Evolutionary conservation across 2,113 vertebrate species (phyloP), one percentile per base, ranked within the genome.

Genomic region (Engystomops pustulosus): DNA sequence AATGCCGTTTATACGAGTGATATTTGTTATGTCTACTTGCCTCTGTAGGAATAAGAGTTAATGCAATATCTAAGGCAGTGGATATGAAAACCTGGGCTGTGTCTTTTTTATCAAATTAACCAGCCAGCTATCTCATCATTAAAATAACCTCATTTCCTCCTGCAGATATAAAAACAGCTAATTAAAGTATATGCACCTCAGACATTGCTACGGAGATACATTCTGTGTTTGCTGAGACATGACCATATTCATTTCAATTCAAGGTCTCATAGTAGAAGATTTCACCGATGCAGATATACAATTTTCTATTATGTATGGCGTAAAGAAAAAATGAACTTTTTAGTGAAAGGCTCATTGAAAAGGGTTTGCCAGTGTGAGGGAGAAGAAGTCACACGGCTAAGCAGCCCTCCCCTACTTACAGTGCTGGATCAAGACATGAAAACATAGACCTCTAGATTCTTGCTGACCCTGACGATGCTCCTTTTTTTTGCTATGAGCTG

Each of bases 81-180:
- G 20, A 34, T 27, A 69, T 30, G n/a, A 72, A 82, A 82, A 55
- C 20, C 23, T 47, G 34, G 14, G 30, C 14, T 55, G 6, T 27
- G 11, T 75, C 81, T 34, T n/a, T 18, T 49, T 72, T 45, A 74
- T 74, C 51, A 75, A n/a, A 74, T 74, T 62, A 83, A n/a, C 67
- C 47, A 81, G 17, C 9, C 53, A 74, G 34, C 67, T 25, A 75
- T 34, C 34, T 38, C 67, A 41, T 58, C 32, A 58, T 81, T 74
- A 74, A 83, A 62, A 58, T 8, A 44, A 14, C 25, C 51, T 74
- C 36, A 83, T 83, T 74, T 83, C 53, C 81, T 74, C 34, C n/a
- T 6, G 53, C 81, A 83, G 15, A 62, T 20, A 74, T 20, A 62
- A 74, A 74, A 55, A 32, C 36, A 41, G 8, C 81, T 62, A 74